Evolutionary conservation across 2,888 invertebrate genomes (phyloP), one percentile per base, ranked within the genome.

Genomic region (Chrysopilus asiliformis): DNA sequence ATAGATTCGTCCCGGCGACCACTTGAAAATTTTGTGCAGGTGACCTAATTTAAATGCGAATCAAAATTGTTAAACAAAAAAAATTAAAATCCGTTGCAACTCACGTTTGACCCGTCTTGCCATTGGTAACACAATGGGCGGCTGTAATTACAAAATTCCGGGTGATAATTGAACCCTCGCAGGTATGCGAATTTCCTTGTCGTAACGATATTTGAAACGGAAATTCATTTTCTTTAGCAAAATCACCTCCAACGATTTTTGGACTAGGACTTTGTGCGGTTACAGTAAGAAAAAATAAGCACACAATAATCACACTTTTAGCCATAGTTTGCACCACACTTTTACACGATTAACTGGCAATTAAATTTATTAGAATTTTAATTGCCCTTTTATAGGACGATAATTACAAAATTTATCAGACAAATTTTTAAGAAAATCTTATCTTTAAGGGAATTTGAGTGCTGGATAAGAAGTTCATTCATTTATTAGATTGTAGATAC

Each of bases 151-250:
- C 6, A 3, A 40, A 34, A 0, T 27, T 45, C 3, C 33, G 5
- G 3, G 41, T 41, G 16, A 58, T 50, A 10, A 59, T 50, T n/a
- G 16, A 43, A 4, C 52, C 53, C 1, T 46, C 48, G 34, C 61
- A 57, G 7, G 29, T 37, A 22, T 56, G 56, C 1, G 40, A 40
- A n/a, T 47, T 49, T 32, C 53, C 42, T 5, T 50, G 40, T 15
- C 55, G 53, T 19, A 63, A 36, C 4, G 63, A 60, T 3, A 50
- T 53, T 40, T 58, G 54, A 47, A 56, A 55, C 6, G 66, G 62
- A 40, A 53, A 55, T 40, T 58, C 52, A 3, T 49, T 53, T 8
- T 45, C 24, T 1, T 34, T 24, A 13, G 57, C 64, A 42, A 58
- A 51, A 16, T 49, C 45, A 4, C 64, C 62, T 20, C 56, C 59